Evolutionary conservation across 35 echinoderm and acorn worm species (phyloP).

Genomic region (Lytechinus variegatus): DNA sequence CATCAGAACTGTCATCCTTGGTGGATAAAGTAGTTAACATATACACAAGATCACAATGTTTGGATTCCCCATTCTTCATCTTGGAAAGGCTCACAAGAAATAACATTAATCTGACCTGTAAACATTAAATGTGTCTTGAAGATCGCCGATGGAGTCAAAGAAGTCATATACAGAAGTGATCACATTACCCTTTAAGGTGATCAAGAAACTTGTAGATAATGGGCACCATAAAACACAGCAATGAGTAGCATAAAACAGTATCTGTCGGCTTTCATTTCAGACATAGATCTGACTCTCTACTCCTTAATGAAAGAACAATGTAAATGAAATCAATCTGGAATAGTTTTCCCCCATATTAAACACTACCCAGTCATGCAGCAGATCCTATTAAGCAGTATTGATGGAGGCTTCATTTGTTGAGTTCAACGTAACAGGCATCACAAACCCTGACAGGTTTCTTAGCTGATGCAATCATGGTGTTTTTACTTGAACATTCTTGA

Average conservation of each 20-base stretch:
- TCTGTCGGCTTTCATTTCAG: not conserved
- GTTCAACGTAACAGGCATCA: constrained; percentile 81
- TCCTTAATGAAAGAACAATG: no score
- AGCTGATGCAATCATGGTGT: constrained; percentile 83
- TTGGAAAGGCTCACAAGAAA: no score
- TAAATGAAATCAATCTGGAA: not conserved
- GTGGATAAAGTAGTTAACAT: not conserved
- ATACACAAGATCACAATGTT: not conserved
- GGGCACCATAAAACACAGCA: not conserved
- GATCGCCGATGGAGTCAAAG: not conserved
- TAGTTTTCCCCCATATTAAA: not conserved
- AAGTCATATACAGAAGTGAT: not conserved
- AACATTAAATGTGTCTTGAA: not conserved
- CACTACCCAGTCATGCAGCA: not conserved
- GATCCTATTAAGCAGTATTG: not conserved
- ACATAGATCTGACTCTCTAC: not conserved
- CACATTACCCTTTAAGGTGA: not conserved
- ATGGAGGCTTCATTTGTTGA: constrained; percentile 61
- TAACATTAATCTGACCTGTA: no score
- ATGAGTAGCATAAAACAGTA: not conserved
- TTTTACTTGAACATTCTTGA: constrained; percentile 91
- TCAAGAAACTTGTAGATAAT: not conserved
- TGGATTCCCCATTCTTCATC: no score
- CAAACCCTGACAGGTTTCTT: constrained; percentile 98
- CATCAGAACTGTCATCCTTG: not conserved